Conservation (phyloP, 2,888 invertebrate genomes). For the Oasisia sp. region DNA sequence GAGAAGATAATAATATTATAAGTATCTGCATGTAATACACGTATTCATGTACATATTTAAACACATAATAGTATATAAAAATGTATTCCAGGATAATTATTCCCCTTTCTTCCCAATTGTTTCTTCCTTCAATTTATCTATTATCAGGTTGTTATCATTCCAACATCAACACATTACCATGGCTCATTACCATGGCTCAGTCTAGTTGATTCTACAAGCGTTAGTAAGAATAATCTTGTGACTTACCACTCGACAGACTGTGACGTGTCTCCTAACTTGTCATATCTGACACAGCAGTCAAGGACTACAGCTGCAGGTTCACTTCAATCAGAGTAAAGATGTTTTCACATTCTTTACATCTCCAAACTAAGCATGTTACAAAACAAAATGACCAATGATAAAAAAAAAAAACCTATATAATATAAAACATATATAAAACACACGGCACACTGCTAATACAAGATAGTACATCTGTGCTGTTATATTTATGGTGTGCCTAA, state of each 20-base stretch:
- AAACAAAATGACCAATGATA: too few species aligned
- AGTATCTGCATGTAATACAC: too few species aligned
- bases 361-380: too few species aligned
- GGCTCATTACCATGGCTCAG: neutral
- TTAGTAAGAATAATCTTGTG: neutral
- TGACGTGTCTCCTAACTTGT: constrained; percentile 72
- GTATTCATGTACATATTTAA: too few species aligned
- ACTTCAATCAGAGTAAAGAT: constrained; percentile 7
- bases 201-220: neutral
- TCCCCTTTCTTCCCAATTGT: neutral
- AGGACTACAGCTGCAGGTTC: constrained; percentile 36
- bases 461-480: neutral
- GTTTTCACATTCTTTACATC: neutral
- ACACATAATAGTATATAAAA: too few species aligned
- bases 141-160: too few species aligned
- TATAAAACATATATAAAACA: too few species aligned
- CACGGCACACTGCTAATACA: neutral
- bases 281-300: constrained; percentile 68
- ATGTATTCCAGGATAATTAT: neutral
- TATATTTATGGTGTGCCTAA: neutral
- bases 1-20: too few species aligned
- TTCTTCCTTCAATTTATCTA: neutral
- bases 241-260: constrained; percentile 68
- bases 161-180: neutral
- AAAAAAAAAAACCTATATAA: too few species aligned